A percentile compares a stretch with the other conserved stretches of the same genome.
Evolutionary conservation across 2,797 vertebrate genomes (phyloP).

Genomic region (Micrastur ruficollis): DNA sequence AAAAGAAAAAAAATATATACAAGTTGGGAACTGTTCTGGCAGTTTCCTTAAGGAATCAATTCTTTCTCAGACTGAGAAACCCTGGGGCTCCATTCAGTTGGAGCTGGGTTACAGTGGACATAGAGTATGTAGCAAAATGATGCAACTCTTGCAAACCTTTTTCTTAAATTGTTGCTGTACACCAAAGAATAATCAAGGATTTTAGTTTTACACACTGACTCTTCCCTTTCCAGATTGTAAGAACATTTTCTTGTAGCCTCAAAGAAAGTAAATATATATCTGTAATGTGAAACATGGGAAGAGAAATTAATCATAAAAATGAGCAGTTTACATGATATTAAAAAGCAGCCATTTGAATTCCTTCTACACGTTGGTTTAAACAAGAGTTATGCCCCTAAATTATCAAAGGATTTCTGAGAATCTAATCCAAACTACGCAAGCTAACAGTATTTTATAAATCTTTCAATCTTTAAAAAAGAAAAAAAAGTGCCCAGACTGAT

Average conservation of each 20-base stretch:
- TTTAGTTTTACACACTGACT: neutral
- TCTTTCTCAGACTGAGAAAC: neutral
- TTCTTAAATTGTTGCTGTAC: neutral
- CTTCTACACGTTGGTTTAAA: neutral
- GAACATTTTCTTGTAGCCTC: neutral
- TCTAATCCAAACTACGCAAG: neutral
- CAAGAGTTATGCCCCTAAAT: neutral
- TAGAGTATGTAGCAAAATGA: neutral
- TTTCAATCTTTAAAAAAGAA: neutral
- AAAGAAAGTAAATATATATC: neutral
- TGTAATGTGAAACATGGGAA: neutral
- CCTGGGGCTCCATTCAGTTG: neutral
- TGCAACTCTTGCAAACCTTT: neutral
- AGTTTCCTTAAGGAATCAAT: neutral
- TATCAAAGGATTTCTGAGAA: neutral
- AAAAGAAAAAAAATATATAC: neutral
- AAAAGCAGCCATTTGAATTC: neutral
- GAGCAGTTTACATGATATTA: neutral
- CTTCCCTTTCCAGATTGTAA: neutral
- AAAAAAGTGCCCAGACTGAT: neutral
- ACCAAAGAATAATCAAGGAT: neutral
- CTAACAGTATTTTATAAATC: neutral
- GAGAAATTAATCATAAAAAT: neutral
- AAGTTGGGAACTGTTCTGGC: neutral
- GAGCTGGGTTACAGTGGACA: rapidly evolving